Percentiles rank a stretch among this genome's conserved stretches.
Evolutionary conservation across 1,140 invertebrate genomes (phyloP).

Genomic region (Lepidostoma basale): DNA sequence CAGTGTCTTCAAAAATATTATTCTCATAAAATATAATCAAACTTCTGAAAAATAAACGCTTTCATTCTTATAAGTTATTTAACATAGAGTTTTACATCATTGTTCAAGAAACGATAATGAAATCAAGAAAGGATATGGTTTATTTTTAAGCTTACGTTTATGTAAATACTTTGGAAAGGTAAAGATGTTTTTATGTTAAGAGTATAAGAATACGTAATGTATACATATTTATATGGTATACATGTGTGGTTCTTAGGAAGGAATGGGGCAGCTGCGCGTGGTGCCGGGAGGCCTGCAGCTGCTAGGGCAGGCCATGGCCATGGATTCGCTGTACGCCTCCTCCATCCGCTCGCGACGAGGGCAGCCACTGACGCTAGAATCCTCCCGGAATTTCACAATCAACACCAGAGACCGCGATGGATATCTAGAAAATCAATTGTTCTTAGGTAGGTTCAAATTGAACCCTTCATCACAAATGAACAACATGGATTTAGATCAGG

Average conservation of each 20-base stretch:
- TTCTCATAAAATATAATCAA: too few species aligned
- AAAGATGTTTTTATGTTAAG: not conserved
- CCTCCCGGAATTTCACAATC: conserved; percentile 86
- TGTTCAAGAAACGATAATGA: too few species aligned
- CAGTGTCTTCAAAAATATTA: too few species aligned
- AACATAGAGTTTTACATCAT: too few species aligned
- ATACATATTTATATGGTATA: not conserved
- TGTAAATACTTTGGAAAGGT: not conserved
- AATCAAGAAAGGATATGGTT: not conserved
- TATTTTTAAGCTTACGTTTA: not conserved
- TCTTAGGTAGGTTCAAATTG: conserved; percentile 67
- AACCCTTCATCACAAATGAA: too few species aligned
- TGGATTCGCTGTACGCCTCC: conserved; percentile 85
- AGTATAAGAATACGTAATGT: too few species aligned
- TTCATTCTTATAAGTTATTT: too few species aligned
- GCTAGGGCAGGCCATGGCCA: conserved; percentile 83
- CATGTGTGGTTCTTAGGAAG: conserved; percentile 79
- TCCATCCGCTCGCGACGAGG: conserved; percentile 82
- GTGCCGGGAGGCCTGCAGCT: conserved; percentile 86
- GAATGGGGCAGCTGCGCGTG: conserved; percentile 91
- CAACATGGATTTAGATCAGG: too few species aligned
- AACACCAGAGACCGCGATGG: conserved; percentile 81
- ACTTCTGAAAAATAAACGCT: too few species aligned
- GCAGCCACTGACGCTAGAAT: conserved; percentile 83
- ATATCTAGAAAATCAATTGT: conserved; percentile 78